phyloP scores from a whole-genome alignment of 2,797 vertebrate genomes.

The Pachyuromys duprasi region DNA sequence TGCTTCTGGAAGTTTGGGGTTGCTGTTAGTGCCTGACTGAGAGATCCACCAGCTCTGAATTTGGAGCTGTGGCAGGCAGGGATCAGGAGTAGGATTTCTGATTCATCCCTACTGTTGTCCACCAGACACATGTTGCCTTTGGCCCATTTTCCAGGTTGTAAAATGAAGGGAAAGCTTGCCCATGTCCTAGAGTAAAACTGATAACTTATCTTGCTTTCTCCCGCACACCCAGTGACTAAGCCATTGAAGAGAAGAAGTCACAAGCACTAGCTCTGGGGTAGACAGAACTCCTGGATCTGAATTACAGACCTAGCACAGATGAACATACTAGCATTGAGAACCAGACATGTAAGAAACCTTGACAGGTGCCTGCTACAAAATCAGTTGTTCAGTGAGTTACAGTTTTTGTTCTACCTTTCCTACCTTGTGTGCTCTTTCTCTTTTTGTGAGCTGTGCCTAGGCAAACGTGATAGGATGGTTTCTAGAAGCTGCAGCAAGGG shows the following conservation, averaged over 20 bases:
- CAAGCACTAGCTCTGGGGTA: neutral
- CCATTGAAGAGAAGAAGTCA: neutral
- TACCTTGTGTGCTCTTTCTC: slow-evolving; percentile 2
- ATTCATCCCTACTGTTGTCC: slow-evolving; percentile 27
- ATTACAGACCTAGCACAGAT: neutral
- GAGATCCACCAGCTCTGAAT: neutral
- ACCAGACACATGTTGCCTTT: neutral
- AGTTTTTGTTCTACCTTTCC: slow-evolving; percentile 41
- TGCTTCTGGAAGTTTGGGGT: neutral
- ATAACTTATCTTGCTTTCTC: slow-evolving; percentile 11
- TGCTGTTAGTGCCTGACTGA: neutral
- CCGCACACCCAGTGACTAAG: slow-evolving; percentile 42
- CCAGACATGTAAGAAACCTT: neutral
- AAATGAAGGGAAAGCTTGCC: slow-evolving; percentile 11
- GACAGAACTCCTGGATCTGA: neutral
- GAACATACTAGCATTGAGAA: neutral
- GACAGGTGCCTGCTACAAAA: neutral
- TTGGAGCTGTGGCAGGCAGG: neutral
- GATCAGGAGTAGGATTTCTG: neutral
- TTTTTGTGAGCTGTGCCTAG: slow-evolving; percentile 51
- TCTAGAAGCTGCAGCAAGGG: neutral
- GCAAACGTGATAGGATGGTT: neutral
- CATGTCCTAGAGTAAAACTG: slow-evolving; percentile 10
- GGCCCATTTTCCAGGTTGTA: slow-evolving; percentile 36
- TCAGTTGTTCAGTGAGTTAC: neutral